Evolutionary conservation across 2,888 invertebrate species (phyloP), one percentile per base, ranked within the genome.

Genomic region (Drosophila kambysellisi): DNA sequence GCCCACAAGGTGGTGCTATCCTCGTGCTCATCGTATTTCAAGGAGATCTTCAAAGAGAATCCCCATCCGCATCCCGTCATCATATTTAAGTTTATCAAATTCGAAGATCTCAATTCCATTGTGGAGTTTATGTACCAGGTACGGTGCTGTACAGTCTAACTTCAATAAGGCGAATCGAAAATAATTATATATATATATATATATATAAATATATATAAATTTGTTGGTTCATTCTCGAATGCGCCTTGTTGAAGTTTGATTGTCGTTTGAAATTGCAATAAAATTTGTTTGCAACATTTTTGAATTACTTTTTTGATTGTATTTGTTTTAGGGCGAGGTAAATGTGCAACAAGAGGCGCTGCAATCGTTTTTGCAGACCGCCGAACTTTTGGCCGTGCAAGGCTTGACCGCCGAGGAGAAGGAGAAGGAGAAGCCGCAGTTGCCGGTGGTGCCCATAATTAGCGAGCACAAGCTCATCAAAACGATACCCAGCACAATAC

Each of bases 1-100:
- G 97, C 97, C 46, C 97, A 97, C 91, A 97, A 96, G 94, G 96
- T 97, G 94, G 94, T 97, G 60, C 94, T 97, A 30, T 97, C 97
- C 0, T 97, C 97, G 8, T 97, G 97, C 92, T 97, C 97, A 89
- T 95, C 95, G 81, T 97, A 97, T 92, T 97, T 97, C 91, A 95
- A 94, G 80, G 95, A 95, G 89, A 95, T 95, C 82, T 95, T 95
- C 76, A 94, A 96, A 94, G 96, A 96, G 92, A 96, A 96, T 92
- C 96, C 96, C 51, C 96, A 96, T 91, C 96, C 96, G 79, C 96
- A 97, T 93, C 96, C 96, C 75, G 96, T 97, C 65, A 96, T 97
- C 81, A 96, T 97, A 93, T 96, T 97, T 92, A 95, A 96, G 89
- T 96, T 96, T 91, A 96, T 96, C 73, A 96, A 95, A 91, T 96